phyloP scores from a whole-genome alignment of 2,888 invertebrate genomes.

The Pachymerium ferrugineum region DNA sequence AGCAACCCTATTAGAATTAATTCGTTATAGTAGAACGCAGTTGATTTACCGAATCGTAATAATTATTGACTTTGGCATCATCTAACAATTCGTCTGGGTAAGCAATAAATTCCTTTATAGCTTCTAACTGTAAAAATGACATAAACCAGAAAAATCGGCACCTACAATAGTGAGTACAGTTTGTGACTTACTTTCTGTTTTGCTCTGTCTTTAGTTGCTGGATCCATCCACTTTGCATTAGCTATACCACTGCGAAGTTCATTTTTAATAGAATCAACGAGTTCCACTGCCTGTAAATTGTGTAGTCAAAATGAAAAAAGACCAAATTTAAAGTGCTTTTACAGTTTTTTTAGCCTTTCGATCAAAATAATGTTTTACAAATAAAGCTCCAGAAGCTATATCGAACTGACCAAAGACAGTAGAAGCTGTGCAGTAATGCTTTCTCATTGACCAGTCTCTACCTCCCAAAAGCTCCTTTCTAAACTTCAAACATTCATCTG shows the following conservation, averaged over 20 bases:
- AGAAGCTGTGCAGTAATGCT: constrained; percentile 31
- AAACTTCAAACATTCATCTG: constrained; percentile 27
- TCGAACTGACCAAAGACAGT: constrained; percentile 26
- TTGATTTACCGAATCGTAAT: background rate
- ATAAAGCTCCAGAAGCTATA: constrained; percentile 64
- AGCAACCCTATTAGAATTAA: no score
- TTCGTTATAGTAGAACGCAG: no score
- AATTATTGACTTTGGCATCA: constrained; percentile 66
- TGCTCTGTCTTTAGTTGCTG: constrained; percentile 57
- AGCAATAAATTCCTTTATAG: constrained; percentile 84
- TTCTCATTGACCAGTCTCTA: constrained; percentile 29
- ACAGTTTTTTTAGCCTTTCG: constrained; percentile 69
- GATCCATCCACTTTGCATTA: constrained; percentile 88
- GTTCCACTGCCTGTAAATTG: constrained; percentile 50
- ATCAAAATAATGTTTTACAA: constrained; percentile 80
- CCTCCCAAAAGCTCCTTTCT: constrained; percentile 30
- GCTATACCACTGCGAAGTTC: constrained; percentile 75
- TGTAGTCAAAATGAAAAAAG: background rate
- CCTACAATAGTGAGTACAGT: no score
- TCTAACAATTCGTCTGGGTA: constrained; percentile 86
- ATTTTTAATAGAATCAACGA: constrained; percentile 75
- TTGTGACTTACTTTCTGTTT: constrained; percentile 45
- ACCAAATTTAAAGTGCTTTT: constrained; percentile 23
- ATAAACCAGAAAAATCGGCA: background rate
- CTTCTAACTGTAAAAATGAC: constrained; percentile 55